Conservation (phyloP, 2,113 vertebrate genomes). For the Mormyrus iriodes region DNA sequence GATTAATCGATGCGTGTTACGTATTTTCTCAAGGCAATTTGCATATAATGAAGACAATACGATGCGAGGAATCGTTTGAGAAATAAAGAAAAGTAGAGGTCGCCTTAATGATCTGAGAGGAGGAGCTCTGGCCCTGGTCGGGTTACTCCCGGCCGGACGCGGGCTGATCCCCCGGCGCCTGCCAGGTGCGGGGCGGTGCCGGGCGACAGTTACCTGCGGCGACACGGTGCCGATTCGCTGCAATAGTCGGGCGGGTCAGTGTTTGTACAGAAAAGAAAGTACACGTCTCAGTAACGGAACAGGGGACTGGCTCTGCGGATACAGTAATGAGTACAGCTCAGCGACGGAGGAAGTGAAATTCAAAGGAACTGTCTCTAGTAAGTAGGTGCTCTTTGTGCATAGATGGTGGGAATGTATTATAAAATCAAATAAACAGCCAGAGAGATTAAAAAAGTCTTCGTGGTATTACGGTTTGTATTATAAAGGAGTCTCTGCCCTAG, state of each 20-base stretch:
- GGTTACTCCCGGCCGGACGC: neutral
- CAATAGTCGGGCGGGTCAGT: neutral
- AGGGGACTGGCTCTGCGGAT: neutral
- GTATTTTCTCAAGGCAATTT: neutral
- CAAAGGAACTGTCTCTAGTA: neutral
- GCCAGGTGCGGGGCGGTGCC: neutral
- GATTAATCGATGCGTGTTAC: neutral
- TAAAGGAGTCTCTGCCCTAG: neutral
- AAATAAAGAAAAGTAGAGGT: neutral
- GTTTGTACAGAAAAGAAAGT: neutral
- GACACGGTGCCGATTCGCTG: neutral
- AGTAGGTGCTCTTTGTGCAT: neutral
- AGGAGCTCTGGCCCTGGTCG: neutral
- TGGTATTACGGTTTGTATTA: neutral
- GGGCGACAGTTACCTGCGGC: neutral
- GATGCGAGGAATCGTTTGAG: neutral
- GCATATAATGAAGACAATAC: neutral
- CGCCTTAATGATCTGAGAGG: neutral
- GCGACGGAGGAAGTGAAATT: neutral
- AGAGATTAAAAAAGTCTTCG: neutral
- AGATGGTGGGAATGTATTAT: neutral
- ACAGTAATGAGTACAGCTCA: neutral
- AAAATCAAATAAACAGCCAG: neutral
- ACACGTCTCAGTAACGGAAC: neutral
- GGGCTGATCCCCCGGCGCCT: neutral